phyloP scores from a whole-genome alignment of 2,888 invertebrate species.

The Anaspis maculata region DNA sequence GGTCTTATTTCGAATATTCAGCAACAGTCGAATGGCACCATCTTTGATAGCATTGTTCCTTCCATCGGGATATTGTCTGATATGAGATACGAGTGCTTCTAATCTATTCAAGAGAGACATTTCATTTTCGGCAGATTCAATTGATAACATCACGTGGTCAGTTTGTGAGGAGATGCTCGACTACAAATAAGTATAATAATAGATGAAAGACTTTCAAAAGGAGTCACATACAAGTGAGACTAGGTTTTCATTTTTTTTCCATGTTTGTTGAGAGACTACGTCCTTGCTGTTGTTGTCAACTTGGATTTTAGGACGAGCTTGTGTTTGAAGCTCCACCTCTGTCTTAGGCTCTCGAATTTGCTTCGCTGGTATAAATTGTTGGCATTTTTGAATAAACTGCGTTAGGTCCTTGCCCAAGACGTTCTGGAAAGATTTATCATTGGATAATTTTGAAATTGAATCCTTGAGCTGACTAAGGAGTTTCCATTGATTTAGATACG shows the following conservation, averaged over 20 bases:
- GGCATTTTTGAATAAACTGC: slow-evolving; percentile 41
- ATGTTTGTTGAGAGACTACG: no score
- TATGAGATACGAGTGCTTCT: slow-evolving; percentile 60
- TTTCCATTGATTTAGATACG: slow-evolving; percentile 39
- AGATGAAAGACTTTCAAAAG: no score
- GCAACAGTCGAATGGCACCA: slow-evolving; percentile 57
- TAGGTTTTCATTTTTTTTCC: background rate
- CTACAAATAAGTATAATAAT: slow-evolving; percentile 41
- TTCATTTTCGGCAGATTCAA: slow-evolving; percentile 49
- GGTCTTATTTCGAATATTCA: slow-evolving; percentile 47
- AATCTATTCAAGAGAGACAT: slow-evolving; percentile 52
- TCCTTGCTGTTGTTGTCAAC: background rate
- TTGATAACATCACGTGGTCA: slow-evolving; percentile 54
- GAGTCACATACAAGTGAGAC: background rate
- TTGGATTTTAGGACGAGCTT: no score
- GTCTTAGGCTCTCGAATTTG: no score
- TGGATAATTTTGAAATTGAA: slow-evolving; percentile 38
- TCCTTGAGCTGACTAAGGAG: slow-evolving; percentile 41
- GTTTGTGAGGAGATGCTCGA: slow-evolving; percentile 56
- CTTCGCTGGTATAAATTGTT: no score
- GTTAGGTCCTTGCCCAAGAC: slow-evolving; percentile 43
- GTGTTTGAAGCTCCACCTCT: no score
- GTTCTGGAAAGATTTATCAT: slow-evolving; percentile 39
- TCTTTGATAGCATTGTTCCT: slow-evolving; percentile 62
- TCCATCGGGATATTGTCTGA: slow-evolving; percentile 64